Percentiles rank a stretch among this genome's conserved stretches.
Conservation (phyloP, 2,888 invertebrate species). For the Drosophila leonis region DNA sequence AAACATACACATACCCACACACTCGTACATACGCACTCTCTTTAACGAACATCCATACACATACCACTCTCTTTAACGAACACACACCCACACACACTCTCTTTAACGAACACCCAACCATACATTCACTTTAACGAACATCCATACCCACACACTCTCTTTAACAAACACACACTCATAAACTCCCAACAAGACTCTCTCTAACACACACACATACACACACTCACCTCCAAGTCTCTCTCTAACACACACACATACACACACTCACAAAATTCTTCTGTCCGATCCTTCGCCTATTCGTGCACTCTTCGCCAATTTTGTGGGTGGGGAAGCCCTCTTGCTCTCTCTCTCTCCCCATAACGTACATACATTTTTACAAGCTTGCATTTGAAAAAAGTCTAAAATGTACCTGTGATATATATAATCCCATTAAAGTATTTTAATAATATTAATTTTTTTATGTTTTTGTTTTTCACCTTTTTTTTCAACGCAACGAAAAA, state of each 20-base stretch:
- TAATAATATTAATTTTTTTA: slow-evolving; percentile 49
- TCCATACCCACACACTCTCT: not conserved
- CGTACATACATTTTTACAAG: slow-evolving; percentile 78
- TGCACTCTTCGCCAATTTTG: slow-evolving; percentile 4
- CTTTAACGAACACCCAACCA: not conserved
- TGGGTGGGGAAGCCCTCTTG: slow-evolving; percentile 15
- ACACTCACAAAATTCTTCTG: not conserved
- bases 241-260: slow-evolving; percentile 1
- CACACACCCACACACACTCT: not conserved
- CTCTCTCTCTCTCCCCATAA: slow-evolving; percentile 50
- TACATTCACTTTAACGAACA: not conserved
- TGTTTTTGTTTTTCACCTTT: slow-evolving; percentile 35
- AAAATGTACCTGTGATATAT: slow-evolving; percentile 85
- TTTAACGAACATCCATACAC: not conserved
- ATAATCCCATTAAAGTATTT: slow-evolving; percentile 82
- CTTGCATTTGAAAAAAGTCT: slow-evolving; percentile 79
- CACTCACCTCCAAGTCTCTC: too few relatives aligned
- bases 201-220: not conserved
- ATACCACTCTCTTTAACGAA: slow-evolving; percentile 1
- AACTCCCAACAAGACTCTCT: not conserved
- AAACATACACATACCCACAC: not conserved
- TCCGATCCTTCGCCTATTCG: slow-evolving; percentile 1
- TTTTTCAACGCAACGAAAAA: slow-evolving; percentile 49
- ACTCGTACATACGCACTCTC: not conserved
- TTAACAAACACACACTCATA: not conserved